These are phyloP conservation scores for Drosophila micromelanica DNA, from an alignment of 1,140 invertebrate genomes.

Conservation along the genomic window DNA sequence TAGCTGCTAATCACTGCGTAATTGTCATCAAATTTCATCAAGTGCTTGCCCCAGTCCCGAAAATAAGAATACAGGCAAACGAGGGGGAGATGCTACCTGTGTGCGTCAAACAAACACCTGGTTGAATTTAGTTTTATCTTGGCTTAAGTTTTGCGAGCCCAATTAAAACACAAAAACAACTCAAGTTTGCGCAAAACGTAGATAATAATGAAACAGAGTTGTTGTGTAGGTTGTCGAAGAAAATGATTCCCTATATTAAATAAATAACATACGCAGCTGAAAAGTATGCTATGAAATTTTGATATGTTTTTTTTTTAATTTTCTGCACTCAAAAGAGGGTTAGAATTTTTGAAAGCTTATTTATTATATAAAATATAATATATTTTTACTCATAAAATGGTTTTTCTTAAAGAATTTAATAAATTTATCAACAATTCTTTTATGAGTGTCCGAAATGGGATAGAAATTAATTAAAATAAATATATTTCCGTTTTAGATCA, in stretches of 20 bases:
- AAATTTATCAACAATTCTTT: too few relatives aligned
- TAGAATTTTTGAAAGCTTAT: too few relatives aligned
- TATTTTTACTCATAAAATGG: too few relatives aligned
- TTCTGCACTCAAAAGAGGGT: too few relatives aligned
- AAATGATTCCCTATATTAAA: neutral
- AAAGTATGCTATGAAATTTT: neutral
- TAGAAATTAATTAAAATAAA: too few relatives aligned
- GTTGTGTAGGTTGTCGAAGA: too few relatives aligned
- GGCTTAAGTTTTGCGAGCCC: slow-evolving; percentile 51
- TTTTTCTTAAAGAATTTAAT: too few relatives aligned
- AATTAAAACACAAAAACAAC: slow-evolving; percentile 40
- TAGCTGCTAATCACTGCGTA: slow-evolving; percentile 32
- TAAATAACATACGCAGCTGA: neutral
- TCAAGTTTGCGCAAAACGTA: slow-evolving; percentile 6
- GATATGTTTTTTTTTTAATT: too few relatives aligned
- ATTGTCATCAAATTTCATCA: slow-evolving; percentile 63
- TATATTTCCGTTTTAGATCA: too few relatives aligned
- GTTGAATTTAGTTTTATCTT: slow-evolving; percentile 58
- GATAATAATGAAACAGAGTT: neutral
- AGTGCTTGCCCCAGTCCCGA: slow-evolving; percentile 27
- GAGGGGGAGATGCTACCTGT: slow-evolving; percentile 5
- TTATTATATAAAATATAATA: too few relatives aligned
- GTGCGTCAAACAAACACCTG: slow-evolving; percentile 31
- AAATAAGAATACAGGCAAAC: neutral
- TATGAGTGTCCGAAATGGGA: too few relatives aligned